Conservation (phyloP, 2,888 invertebrate genomes). For the Apomyelois bistriatella region DNA sequence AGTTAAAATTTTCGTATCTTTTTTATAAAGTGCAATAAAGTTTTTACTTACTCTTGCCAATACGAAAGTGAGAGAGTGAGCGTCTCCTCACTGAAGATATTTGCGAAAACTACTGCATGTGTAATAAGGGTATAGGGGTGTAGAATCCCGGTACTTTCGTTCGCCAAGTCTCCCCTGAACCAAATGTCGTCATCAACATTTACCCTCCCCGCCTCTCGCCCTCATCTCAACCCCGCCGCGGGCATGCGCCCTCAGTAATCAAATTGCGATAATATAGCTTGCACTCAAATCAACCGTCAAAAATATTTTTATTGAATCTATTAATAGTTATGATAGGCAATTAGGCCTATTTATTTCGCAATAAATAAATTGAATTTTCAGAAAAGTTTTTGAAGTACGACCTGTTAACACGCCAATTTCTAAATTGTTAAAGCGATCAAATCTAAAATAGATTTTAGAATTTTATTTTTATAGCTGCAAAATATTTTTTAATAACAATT, state of each 20-base stretch:
- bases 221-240: conserved; percentile 32
- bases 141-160: conserved; percentile 14
- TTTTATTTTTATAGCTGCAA: too few relatives aligned
- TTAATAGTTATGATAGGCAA: not conserved
- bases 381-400: too few relatives aligned
- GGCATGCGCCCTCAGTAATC: conserved; percentile 62
- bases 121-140: conserved; percentile 15
- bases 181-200: conserved; percentile 68
- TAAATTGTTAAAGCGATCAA: too few relatives aligned
- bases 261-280: conserved; percentile 46
- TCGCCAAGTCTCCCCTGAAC: conserved; percentile 42
- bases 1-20: too few relatives aligned
- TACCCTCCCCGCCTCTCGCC: conserved; percentile 34
- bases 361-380: too few relatives aligned
- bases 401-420: too few relatives aligned
- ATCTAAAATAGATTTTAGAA: too few relatives aligned
- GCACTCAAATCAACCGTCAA: conserved; percentile 35
- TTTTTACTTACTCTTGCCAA: too few relatives aligned
- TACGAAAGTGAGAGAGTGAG: not conserved
- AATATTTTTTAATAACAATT: too few relatives aligned
- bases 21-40: too few relatives aligned
- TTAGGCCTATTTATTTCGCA: too few relatives aligned
- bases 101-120: conserved; percentile 18
- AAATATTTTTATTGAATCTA: conserved; percentile 11
- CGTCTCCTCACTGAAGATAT: conserved; percentile 20